phyloP scores from a whole-genome alignment of 30 jellyfish, hydroid and myxozoan genomes.

The Mastigias papua region DNA sequence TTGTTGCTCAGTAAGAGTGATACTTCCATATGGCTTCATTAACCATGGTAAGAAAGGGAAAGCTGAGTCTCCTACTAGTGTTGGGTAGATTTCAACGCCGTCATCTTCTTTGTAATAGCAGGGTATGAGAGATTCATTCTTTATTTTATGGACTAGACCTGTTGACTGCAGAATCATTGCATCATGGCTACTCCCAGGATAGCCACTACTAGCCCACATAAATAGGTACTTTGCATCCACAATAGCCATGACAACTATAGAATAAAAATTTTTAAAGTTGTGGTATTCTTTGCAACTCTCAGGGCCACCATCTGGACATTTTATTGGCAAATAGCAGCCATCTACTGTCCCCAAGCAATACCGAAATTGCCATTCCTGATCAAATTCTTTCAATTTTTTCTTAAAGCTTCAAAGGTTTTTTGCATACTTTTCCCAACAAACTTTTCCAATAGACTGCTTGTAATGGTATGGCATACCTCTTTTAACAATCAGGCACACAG shows the following conservation, averaged over 20 bases:
- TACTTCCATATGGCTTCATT: constrained; percentile 52
- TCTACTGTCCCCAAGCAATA: no score
- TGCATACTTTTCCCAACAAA: no score
- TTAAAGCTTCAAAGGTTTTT: no score
- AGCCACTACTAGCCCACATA: constrained; percentile 75
- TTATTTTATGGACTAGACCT: background rate
- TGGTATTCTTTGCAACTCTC: constrained; percentile 60
- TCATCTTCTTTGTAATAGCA: background rate
- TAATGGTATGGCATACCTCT: no score
- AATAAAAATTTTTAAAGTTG: constrained; percentile 50
- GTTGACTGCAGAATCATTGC: constrained; percentile 53
- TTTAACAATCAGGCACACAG: no score
- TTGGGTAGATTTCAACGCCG: constrained; percentile 16
- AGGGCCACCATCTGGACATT: constrained; percentile 75
- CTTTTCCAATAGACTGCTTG: no score
- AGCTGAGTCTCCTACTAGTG: constrained; percentile 66
- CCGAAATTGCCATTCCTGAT: no score
- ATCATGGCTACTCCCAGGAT: constrained; percentile 72
- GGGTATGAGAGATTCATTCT: background rate
- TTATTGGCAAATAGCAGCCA: constrained; percentile 68
- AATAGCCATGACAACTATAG: constrained; percentile 49
- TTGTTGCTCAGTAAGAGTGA: constrained; percentile 31
- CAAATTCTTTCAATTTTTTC: no score
- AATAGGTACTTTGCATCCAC: constrained; percentile 58
- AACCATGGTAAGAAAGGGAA: constrained; percentile 48